These are phyloP conservation scores for Palloptera scutellata DNA, from an alignment of 2,888 invertebrate genomes.

Conservation along the genomic window DNA sequence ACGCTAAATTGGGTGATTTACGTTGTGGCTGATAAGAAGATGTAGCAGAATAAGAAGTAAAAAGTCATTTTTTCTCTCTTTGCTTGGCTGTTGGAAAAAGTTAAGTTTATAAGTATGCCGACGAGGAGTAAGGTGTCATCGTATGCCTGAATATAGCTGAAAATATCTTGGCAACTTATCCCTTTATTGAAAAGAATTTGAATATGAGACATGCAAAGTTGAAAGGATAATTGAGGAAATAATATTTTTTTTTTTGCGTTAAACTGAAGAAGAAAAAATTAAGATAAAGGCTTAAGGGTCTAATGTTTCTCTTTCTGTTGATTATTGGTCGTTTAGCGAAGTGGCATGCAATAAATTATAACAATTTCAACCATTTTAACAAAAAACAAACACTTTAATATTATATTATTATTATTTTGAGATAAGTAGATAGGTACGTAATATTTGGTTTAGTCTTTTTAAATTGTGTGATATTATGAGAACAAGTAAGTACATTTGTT, in stretches of 20 bases:
- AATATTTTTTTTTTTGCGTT: not conserved
- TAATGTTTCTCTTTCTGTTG: not conserved
- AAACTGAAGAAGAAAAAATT: not conserved
- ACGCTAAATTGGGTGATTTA: constrained; percentile 58
- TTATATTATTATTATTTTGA: no score
- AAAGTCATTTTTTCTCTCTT: constrained; percentile 8
- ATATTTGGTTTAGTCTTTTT: no score
- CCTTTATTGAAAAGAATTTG: constrained; percentile 11
- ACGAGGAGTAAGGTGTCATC: no score
- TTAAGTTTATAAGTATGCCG: not conserved
- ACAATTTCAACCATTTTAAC: no score
- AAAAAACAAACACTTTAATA: no score
- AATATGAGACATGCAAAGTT: not conserved
- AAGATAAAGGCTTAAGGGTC: constrained; percentile 3
- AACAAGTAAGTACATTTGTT: no score
- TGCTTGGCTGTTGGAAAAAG: not conserved
- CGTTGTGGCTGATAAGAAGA: constrained; percentile 42
- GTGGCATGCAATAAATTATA: no score
- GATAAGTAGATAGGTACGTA: no score
- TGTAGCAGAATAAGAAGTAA: constrained; percentile 1
- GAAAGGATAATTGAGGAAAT: constrained; percentile 17
- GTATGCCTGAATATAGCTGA: no score
- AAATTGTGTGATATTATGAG: no score
- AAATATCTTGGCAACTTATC: not conserved
- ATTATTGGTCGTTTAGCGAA: constrained; percentile 4